Conservation (phyloP, 2,888 invertebrate genomes). For the Achlya flavicornis region DNA sequence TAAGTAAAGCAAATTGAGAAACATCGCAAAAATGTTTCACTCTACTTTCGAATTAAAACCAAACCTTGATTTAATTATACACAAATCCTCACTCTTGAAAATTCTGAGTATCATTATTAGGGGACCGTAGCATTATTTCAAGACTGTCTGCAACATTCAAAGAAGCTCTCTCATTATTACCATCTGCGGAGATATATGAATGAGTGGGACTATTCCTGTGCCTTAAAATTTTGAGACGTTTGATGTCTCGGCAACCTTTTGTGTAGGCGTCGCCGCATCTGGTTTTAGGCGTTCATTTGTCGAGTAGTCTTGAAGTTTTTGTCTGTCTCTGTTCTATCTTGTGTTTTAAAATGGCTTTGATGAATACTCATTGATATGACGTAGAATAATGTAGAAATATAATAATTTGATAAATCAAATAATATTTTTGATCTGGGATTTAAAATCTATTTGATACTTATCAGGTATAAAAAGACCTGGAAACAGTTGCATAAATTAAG, state of each 20-base stretch:
- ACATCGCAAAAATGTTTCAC: not conserved
- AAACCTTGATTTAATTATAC: not conserved
- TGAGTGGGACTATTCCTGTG: constrained; percentile 18
- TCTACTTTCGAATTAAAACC: not conserved
- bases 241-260: constrained; percentile 20
- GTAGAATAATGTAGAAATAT: no score
- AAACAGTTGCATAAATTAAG: no score
- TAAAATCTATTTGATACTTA: no score
- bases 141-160: constrained; percentile 9
- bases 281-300: not conserved
- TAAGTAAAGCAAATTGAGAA: not conserved
- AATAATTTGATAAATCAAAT: no score
- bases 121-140: not conserved
- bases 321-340: not conserved
- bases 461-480: no score
- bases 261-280: constrained; percentile 6
- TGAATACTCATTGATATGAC: not conserved
- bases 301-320: not conserved
- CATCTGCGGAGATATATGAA: constrained; percentile 21
- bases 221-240: constrained; percentile 16
- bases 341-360: not conserved
- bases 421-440: no score
- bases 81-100: not conserved
- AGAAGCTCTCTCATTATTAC: constrained; percentile 15
- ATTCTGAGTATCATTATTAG: not conserved